Evolutionary conservation across 2,113 vertebrate species (phyloP).

Genomic region (Actenoides lindsayi): DNA sequence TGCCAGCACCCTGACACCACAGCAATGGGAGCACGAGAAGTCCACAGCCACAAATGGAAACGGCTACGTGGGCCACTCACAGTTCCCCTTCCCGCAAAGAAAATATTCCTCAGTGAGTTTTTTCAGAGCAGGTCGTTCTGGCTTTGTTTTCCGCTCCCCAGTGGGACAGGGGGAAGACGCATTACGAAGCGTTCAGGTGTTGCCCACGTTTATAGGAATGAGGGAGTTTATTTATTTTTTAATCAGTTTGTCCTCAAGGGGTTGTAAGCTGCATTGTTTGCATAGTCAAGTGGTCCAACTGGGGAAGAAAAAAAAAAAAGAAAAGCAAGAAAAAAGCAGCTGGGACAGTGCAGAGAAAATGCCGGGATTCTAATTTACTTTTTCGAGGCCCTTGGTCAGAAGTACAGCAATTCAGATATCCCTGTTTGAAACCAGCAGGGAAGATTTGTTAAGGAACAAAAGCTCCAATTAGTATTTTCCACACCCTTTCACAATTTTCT

Average conservation of each 20-base stretch:
- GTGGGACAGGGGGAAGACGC: not conserved
- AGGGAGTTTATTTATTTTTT: not conserved
- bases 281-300: constrained; percentile 66
- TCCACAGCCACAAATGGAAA: not conserved
- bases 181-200: constrained; percentile 31
- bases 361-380: constrained; percentile 73
- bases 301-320: not conserved
- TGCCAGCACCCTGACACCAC: not conserved
- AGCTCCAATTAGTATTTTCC: constrained; percentile 85
- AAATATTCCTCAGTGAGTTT: not conserved
- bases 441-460: constrained; percentile 82
- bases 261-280: constrained; percentile 62
- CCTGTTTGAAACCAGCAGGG: constrained; percentile 80
- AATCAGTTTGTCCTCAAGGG: constrained; percentile 1
- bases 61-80: not conserved
- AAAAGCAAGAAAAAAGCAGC: not conserved
- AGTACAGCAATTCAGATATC: constrained; percentile 78
- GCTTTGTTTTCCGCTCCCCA: not conserved
- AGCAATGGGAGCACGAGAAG: not conserved
- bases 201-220: not conserved
- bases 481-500: constrained; percentile 84
- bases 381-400: constrained; percentile 72
- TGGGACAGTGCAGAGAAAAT: constrained; percentile 64
- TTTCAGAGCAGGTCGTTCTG: not conserved
- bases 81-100: not conserved